phyloP scores from a whole-genome alignment of 2,888 invertebrate species.

The Heliconius cydno region DNA sequence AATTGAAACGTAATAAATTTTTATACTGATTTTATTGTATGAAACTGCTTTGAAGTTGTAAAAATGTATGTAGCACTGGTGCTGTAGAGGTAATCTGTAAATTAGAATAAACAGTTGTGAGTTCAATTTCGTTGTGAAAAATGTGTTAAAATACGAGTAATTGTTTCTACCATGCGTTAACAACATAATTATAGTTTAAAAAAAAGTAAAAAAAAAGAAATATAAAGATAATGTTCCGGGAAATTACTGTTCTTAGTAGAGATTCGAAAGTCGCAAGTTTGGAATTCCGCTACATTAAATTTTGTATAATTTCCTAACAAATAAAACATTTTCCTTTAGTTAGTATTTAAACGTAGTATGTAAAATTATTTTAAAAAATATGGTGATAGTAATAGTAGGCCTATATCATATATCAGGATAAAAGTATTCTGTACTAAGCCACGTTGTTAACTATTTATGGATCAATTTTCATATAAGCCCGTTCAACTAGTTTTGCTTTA shows the following conservation, averaged over 20 bases:
- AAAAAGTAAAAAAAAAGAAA: too few species aligned
- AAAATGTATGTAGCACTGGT: not conserved
- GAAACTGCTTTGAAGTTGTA: not conserved
- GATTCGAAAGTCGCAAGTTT: not conserved
- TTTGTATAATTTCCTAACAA: not conserved
- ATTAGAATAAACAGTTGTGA: not conserved
- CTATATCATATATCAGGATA: slow-evolving; percentile 12
- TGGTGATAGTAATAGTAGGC: not conserved
- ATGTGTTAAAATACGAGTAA: too few species aligned
- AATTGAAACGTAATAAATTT: not conserved
- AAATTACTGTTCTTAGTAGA: too few species aligned
- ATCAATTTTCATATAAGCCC: not conserved
- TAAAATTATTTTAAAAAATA: not conserved
- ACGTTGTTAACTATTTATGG: not conserved
- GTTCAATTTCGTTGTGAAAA: not conserved
- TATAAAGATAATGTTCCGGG: too few species aligned
- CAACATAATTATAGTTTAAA: too few species aligned
- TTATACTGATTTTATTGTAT: slow-evolving; percentile 15
- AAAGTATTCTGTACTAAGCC: slow-evolving; percentile 1
- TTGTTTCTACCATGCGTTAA: too few species aligned
- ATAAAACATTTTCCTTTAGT: too few species aligned
- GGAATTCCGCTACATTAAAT: not conserved
- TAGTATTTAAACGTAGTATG: too few species aligned
- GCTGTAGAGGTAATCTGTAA: not conserved
- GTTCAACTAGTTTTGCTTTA: not conserved